Conservation (phyloP, 2,888 invertebrate species). For the Nemotelus nigrinus region DNA sequence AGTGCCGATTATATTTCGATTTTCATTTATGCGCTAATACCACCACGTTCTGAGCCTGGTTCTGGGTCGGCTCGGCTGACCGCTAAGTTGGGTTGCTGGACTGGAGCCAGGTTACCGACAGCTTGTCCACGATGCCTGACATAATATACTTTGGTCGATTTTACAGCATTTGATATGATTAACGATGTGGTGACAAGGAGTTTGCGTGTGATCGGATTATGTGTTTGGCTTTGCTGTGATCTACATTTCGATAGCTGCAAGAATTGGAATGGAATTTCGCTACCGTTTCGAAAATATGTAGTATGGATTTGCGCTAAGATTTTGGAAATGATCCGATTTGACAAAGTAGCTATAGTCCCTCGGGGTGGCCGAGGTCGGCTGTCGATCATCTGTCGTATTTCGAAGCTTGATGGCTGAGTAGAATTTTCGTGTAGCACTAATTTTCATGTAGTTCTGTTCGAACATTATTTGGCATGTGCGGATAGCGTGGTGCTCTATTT, state of each 20-base stretch:
- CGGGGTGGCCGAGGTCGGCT: slow-evolving; percentile 7
- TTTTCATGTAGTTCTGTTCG: no score
- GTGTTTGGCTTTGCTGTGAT: slow-evolving; percentile 26
- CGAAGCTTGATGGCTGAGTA: neutral
- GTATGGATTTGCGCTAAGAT: neutral
- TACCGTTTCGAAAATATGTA: slow-evolving; percentile 24
- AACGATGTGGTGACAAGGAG: slow-evolving; percentile 50
- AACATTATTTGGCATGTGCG: no score
- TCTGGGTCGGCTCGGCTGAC: no score
- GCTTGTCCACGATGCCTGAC: neutral
- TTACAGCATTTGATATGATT: slow-evolving; percentile 46
- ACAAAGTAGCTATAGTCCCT: neutral
- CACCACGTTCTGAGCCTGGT: no score
- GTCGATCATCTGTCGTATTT: neutral
- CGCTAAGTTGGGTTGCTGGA: neutral
- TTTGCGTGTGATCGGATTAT: slow-evolving; percentile 50
- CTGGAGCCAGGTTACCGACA: neutral
- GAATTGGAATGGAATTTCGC: slow-evolving; percentile 30
- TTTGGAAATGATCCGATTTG: slow-evolving; percentile 28
- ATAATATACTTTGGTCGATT: slow-evolving; percentile 14
- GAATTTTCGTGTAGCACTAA: neutral
- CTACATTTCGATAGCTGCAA: slow-evolving; percentile 36
- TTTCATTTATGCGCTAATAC: no score
- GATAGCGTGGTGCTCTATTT: no score
- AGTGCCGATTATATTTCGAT: slow-evolving; percentile 11